Evolutionary conservation across 2,797 vertebrate genomes (phyloP).

Genomic region (Carduelis carduelis): DNA sequence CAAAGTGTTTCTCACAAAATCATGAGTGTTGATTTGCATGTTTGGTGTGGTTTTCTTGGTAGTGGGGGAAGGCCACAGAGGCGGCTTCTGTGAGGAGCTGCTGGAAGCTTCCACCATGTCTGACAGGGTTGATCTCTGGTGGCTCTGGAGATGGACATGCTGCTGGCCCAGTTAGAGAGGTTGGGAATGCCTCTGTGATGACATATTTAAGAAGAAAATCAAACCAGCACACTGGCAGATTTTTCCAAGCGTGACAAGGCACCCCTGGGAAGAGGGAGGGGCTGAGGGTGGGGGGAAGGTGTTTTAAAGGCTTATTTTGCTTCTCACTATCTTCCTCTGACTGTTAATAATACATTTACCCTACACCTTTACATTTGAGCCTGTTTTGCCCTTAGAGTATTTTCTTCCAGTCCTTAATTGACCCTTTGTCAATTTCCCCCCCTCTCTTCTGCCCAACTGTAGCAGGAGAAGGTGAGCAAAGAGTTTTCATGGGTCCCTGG

Average conservation of each 20-base stretch:
- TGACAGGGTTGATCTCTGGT: rapidly evolving
- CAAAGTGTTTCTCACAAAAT: background rate
- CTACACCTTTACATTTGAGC: background rate
- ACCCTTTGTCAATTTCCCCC: background rate
- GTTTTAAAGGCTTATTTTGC: background rate
- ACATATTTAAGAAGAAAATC: background rate
- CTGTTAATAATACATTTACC: background rate
- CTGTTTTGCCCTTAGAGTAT: background rate
- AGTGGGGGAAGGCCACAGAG: rapidly evolving
- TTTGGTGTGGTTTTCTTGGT: background rate
- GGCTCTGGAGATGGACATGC: background rate
- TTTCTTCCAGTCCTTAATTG: background rate
- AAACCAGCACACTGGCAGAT: rapidly evolving
- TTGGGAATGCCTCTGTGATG: rapidly evolving
- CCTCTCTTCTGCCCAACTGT: background rate
- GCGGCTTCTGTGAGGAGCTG: background rate
- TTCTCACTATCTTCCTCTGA: background rate
- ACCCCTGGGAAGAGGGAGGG: background rate
- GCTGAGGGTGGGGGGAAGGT: background rate
- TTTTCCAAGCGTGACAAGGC: rapidly evolving
- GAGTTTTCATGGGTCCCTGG: background rate
- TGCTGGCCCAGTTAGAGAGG: background rate
- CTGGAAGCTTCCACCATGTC: background rate
- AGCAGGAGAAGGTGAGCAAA: background rate
- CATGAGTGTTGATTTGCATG: background rate